These are phyloP conservation scores for Eucriotettix oculatus DNA, from an alignment of 2,888 invertebrate species.

Conservation along the genomic window DNA sequence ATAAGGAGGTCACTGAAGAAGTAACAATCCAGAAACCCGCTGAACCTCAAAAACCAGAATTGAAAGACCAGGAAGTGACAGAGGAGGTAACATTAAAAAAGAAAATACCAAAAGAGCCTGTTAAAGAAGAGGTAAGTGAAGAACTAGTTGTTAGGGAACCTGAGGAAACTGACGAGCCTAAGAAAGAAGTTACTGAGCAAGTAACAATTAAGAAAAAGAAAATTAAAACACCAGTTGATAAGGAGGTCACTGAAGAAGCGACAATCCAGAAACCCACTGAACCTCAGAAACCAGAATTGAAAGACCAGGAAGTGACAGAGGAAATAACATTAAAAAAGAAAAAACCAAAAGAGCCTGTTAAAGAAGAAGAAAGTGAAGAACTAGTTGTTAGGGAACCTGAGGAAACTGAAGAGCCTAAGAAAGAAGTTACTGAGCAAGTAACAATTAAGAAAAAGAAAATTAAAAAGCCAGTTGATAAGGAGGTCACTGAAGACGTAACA, in stretches of 20 bases:
- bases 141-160: conserved; percentile 13
- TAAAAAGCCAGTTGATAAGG: conserved; percentile 16
- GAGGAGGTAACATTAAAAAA: conserved; percentile 12
- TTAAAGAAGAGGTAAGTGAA: conserved; percentile 13
- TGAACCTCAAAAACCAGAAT: conserved; percentile 22
- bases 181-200: conserved; percentile 35
- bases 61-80: conserved; percentile 16
- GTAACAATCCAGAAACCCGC: conserved; percentile 21
- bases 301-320: conserved; percentile 22
- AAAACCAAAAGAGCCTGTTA: conserved; percentile 17
- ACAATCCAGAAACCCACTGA: conserved; percentile 4
- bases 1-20: conserved; percentile 21
- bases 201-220: conserved; percentile 59
- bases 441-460: conserved; percentile 21
- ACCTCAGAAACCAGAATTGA: conserved; percentile 8
- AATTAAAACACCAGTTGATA: conserved; percentile 24
- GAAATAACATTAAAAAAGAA: conserved; percentile 35
- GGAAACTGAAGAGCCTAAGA: conserved; percentile 28
- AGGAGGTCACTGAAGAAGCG: conserved; percentile 26
- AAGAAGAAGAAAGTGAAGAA: conserved; percentile 44
- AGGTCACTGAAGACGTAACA: conserved; percentile 13
- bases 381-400: conserved; percentile 55
- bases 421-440: conserved; percentile 26
- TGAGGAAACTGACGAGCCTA: conserved; percentile 35
- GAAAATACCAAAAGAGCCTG: conserved; percentile 17